These are phyloP conservation scores for Leptinotarsa rubiginosa DNA, from an alignment of 2,888 invertebrate genomes.

Conservation along the genomic window DNA sequence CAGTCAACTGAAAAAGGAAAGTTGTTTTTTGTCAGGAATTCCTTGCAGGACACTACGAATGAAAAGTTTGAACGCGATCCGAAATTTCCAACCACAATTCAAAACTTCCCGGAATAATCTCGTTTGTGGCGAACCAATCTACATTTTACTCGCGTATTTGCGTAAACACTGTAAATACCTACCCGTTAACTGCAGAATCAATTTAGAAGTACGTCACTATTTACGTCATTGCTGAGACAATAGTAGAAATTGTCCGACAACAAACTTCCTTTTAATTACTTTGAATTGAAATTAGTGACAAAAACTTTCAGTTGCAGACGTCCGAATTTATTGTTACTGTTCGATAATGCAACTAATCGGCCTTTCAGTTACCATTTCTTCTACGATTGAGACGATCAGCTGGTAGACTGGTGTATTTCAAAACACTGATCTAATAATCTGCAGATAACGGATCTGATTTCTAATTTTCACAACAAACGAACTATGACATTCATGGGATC, in stretches of 20 bases:
- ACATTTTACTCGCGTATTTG: slow-evolving; percentile 23
- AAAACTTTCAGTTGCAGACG: not conserved
- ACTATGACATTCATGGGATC: not conserved
- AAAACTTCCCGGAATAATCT: slow-evolving; percentile 20
- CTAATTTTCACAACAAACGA: slow-evolving; percentile 3
- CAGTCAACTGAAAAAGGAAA: slow-evolving; percentile 19
- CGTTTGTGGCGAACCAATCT: slow-evolving; percentile 12
- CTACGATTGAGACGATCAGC: not conserved
- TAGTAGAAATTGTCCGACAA: slow-evolving; percentile 30
- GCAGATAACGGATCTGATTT: not conserved
- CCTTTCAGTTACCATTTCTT: not conserved
- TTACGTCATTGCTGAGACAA: slow-evolving; percentile 38
- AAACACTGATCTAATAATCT: slow-evolving; percentile 1
- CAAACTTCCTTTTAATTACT: slow-evolving; percentile 14
- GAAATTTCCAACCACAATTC: slow-evolving; percentile 12
- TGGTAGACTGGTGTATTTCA: not conserved
- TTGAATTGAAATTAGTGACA: slow-evolving; percentile 4
- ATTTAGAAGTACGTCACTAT: slow-evolving; percentile 27
- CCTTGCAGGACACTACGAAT: not conserved
- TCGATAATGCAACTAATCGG: not conserved
- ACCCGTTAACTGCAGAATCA: slow-evolving; percentile 25
- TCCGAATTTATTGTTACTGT: not conserved
- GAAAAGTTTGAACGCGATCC: not conserved
- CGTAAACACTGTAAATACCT: slow-evolving; percentile 34
- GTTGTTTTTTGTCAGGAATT: not conserved